Percentiles rank a stretch among this genome's conserved stretches.
Evolutionary conservation across 2,797 vertebrate species (phyloP).

Genomic region (Cuniculus paca): DNA sequence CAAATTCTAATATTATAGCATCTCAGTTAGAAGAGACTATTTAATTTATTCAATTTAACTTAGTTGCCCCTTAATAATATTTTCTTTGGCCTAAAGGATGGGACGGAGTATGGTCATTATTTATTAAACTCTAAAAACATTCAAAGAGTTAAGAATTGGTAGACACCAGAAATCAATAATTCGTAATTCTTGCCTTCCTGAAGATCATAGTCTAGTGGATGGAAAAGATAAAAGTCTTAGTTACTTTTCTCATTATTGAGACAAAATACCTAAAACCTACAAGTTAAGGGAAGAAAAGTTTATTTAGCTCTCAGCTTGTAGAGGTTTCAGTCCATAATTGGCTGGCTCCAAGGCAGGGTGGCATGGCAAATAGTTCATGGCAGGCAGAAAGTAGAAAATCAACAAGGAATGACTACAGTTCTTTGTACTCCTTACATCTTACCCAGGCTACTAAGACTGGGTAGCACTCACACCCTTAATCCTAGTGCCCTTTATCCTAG

Average conservation of each 20-base stretch:
- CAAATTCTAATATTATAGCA: neutral
- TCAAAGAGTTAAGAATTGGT: neutral
- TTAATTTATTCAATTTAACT: constrained; percentile 48
- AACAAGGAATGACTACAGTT: neutral
- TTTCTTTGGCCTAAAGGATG: constrained; percentile 29
- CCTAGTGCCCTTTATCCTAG: neutral
- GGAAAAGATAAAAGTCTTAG: neutral
- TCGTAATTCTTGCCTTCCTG: neutral
- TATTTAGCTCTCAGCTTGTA: neutral
- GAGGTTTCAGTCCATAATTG: neutral
- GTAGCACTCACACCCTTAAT: neutral
- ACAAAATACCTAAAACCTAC: neutral
- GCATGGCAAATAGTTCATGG: neutral
- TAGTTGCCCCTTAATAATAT: neutral
- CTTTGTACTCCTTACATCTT: neutral
- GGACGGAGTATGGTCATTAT: constrained; percentile 23
- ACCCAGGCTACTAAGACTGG: neutral
- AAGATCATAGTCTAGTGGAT: constrained; percentile 43
- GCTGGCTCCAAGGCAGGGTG: neutral
- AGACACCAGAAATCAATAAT: constrained; percentile 51
- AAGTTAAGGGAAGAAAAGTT: neutral
- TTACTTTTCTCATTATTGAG: neutral
- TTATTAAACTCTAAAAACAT: constrained; percentile 29
- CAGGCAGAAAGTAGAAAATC: neutral
- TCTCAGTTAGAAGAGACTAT: constrained; percentile 6